phyloP scores from a whole-genome alignment of 2,113 vertebrate genomes.

The Motacilla alba region DNA sequence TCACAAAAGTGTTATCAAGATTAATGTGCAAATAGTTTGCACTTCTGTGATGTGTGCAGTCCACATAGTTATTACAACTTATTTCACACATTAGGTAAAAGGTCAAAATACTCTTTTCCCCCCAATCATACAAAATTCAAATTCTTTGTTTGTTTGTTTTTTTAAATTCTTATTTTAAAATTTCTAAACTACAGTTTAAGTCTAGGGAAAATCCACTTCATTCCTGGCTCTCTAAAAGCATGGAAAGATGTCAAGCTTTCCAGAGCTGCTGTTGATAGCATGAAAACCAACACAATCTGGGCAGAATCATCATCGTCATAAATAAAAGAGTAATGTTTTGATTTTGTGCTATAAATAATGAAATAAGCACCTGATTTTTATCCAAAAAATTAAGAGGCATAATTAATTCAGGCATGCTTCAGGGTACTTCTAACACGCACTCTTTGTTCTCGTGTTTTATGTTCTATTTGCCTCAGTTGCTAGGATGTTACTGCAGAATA shows the following conservation, averaged over 20 bases:
- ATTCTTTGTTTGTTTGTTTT: not conserved
- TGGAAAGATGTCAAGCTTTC: not conserved
- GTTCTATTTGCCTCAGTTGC: not conserved
- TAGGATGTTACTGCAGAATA: not conserved
- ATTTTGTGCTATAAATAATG: slow-evolving; percentile 44
- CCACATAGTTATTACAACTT: not conserved
- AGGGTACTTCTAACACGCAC: not conserved
- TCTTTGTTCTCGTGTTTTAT: not conserved
- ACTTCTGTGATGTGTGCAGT: not conserved
- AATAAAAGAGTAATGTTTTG: slow-evolving; percentile 44
- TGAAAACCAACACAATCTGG: slow-evolving; percentile 15
- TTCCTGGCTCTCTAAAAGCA: not conserved
- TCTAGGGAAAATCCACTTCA: not conserved
- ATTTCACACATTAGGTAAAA: not conserved
- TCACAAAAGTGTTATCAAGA: not conserved
- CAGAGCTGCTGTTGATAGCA: not conserved
- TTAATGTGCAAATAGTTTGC: not conserved
- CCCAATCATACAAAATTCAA: not conserved
- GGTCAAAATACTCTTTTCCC: not conserved
- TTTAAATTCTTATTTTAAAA: not conserved
- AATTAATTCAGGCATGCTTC: slow-evolving; percentile 49
- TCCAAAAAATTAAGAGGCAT: slow-evolving; percentile 42
- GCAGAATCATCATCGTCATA: slow-evolving; percentile 12
- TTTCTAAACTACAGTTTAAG: not conserved
- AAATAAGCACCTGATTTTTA: slow-evolving; percentile 37